phyloP scores from a whole-genome alignment of 2,797 vertebrate species.

The Darevskia mixta region DNA sequence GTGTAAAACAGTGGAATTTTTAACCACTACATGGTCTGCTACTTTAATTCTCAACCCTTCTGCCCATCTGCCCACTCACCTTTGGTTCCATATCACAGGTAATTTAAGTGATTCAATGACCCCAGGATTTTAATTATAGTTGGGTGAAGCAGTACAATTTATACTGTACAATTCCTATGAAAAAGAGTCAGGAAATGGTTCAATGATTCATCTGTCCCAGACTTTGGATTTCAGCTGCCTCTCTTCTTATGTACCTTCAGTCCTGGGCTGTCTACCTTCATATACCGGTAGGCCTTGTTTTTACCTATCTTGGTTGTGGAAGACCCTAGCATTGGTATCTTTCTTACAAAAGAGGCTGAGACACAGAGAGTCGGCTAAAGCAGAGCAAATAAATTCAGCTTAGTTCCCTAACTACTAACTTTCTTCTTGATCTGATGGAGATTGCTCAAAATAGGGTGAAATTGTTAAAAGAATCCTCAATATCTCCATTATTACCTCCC shows the following conservation, averaged over 20 bases:
- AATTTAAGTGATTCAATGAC: background rate
- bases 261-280: background rate
- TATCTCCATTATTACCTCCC: background rate
- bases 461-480: constrained; percentile 3
- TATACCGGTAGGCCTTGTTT: background rate
- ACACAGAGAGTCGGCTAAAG: background rate
- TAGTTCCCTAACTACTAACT: background rate
- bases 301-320: background rate
- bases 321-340: background rate
- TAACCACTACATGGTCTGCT: fast-evolving
- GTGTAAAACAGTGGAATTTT: constrained; percentile 49
- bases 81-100: background rate
- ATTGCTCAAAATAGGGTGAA: constrained; percentile 1
- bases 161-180: background rate
- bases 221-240: background rate
- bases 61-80: background rate
- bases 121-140: background rate
- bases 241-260: background rate
- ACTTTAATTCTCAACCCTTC: background rate
- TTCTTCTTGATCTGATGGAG: background rate
- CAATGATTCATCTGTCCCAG: too few species aligned
- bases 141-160: background rate
- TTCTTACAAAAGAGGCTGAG: background rate
- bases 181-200: background rate
- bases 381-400: background rate